Evolutionary conservation across 1,140 invertebrate genomes (phyloP).

Genomic region (Brachystomella parvula): DNA sequence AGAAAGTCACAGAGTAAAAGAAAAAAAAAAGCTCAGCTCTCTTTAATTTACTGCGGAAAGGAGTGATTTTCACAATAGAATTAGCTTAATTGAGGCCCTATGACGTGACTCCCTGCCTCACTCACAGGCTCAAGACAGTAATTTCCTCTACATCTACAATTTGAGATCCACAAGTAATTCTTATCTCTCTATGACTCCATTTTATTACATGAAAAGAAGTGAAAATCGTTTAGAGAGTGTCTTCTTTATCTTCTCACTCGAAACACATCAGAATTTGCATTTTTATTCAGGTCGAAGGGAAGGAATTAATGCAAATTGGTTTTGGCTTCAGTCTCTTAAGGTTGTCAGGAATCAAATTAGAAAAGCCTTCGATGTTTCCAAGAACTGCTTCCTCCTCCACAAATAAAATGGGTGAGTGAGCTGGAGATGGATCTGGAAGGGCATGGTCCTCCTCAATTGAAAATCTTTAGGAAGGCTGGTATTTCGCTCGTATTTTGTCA

Average conservation of each 20-base stretch:
- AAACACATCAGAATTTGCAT: background rate
- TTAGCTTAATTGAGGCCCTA: too few relatives aligned
- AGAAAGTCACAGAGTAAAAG: too few relatives aligned
- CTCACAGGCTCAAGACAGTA: background rate
- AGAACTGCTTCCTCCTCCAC: too few relatives aligned
- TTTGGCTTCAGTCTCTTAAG: background rate
- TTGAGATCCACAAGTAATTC: background rate
- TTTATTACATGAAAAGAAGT: too few relatives aligned
- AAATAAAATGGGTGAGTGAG: too few relatives aligned
- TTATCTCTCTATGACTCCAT: conserved; percentile 1
- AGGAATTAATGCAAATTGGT: background rate
- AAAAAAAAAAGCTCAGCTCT: too few relatives aligned
- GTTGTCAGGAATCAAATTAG: background rate
- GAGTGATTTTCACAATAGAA: too few relatives aligned
- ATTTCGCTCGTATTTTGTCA: too few relatives aligned
- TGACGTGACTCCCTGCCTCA: background rate
- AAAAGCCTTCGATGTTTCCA: background rate
- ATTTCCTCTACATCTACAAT: background rate
- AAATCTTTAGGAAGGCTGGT: too few relatives aligned
- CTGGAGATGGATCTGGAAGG: too few relatives aligned
- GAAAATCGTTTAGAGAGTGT: background rate
- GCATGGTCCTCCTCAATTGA: background rate
- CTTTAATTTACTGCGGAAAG: too few relatives aligned
- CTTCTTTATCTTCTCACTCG: background rate
- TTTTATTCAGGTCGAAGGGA: background rate